These are phyloP conservation scores for Contarinia nasturtii DNA, from an alignment of 1,140 invertebrate species.

Conservation along the genomic window DNA sequence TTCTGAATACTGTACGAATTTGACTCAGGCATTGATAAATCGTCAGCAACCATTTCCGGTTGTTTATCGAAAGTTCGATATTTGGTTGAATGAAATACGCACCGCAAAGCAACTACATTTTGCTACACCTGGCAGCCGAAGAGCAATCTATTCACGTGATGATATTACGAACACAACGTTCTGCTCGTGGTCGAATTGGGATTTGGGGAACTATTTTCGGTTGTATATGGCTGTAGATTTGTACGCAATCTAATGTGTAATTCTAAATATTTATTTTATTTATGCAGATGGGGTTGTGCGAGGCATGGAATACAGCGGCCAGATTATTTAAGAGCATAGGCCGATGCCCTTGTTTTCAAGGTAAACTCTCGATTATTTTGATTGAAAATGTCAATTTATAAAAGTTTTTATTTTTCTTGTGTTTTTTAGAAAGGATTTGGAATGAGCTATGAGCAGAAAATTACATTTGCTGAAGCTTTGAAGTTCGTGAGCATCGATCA, in stretches of 20 bases:
- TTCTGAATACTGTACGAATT: constrained; percentile 39
- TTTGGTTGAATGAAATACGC: constrained; percentile 24
- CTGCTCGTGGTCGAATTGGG: constrained; percentile 31
- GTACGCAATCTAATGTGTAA: no score
- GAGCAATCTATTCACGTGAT: no score
- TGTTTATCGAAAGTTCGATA: constrained; percentile 23
- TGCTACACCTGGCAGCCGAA: constrained; percentile 16
- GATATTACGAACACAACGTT: constrained; percentile 25
- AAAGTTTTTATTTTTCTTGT: neutral
- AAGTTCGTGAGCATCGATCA: constrained; percentile 31
- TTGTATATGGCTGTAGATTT: no score
- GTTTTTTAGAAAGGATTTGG: constrained; percentile 23
- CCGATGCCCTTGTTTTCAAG: constrained; percentile 26
- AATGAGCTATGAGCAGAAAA: constrained; percentile 23
- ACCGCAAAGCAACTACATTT: constrained; percentile 18
- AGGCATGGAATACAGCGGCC: constrained; percentile 24
- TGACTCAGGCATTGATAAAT: constrained; percentile 33
- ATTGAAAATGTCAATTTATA: neutral
- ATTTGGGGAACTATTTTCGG: constrained; percentile 28
- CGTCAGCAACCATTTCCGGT: constrained; percentile 23
- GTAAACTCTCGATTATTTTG: constrained; percentile 11
- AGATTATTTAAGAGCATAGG: constrained; percentile 23
- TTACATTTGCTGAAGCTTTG: constrained; percentile 31
- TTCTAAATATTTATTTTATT: no score
- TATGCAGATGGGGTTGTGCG: constrained; percentile 25